Percentiles rank a stretch among this genome's conserved stretches.
phyloP scores from a whole-genome alignment of 2,888 invertebrate species.

The Drosophila pseudotalamancana region DNA sequence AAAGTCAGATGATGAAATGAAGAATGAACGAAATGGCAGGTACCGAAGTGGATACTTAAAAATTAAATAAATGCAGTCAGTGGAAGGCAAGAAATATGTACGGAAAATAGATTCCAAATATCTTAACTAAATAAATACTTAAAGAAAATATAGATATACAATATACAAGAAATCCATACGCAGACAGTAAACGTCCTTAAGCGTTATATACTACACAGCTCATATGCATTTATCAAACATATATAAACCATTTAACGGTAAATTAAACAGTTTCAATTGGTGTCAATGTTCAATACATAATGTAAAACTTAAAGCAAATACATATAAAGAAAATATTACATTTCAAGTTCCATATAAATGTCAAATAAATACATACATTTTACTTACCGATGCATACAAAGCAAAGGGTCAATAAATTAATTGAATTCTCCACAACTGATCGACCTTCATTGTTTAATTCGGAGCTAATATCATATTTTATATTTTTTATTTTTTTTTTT shows the following conservation, averaged over 20 bases:
- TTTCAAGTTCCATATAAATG: conserved; percentile 24
- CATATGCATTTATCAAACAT: neutral
- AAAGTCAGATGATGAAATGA: neutral
- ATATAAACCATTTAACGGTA: conserved; percentile 2
- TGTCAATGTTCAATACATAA: conserved; percentile 16
- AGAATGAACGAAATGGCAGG: neutral
- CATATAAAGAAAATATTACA: conserved; percentile 8
- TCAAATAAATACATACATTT: conserved; percentile 13
- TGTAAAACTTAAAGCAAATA: neutral
- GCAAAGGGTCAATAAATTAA: conserved; percentile 23
- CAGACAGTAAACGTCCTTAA: neutral
- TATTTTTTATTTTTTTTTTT: neutral
- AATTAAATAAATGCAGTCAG: neutral
- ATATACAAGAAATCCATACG: neutral
- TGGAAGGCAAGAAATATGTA: neutral
- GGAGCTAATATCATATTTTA: no score
- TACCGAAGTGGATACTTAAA: conserved; percentile 2
- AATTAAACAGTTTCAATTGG: conserved; percentile 16
- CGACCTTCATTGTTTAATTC: no score
- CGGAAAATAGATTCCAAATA: neutral
- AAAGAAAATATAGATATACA: neutral
- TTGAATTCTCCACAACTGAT: conserved; percentile 3
- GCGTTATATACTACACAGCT: neutral
- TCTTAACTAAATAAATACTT: conserved; percentile 1
- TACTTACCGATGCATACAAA: neutral